These are phyloP conservation scores for Malurus alboscapulatus DNA, from an alignment of 2,113 vertebrate species.

Conservation along the genomic window DNA sequence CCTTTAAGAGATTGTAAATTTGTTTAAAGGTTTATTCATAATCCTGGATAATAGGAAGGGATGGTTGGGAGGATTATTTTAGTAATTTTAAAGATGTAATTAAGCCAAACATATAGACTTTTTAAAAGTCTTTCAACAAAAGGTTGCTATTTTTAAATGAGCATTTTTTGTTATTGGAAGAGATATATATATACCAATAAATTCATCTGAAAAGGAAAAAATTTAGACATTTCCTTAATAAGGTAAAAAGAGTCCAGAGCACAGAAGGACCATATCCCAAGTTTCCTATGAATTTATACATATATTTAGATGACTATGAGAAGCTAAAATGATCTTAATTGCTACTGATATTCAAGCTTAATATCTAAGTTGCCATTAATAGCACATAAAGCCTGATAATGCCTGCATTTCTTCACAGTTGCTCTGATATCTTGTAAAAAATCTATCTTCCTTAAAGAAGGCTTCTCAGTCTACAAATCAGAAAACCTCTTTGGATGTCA, in stretches of 20 bases:
- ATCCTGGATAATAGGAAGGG: background rate
- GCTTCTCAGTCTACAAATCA: background rate
- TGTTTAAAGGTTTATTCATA: background rate
- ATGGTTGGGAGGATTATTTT: background rate
- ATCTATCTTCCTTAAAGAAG: background rate
- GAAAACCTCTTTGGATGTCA: background rate
- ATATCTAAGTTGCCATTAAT: background rate
- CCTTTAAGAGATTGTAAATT: background rate
- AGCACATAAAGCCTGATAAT: background rate
- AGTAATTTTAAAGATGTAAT: background rate
- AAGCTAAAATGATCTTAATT: background rate
- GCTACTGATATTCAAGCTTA: background rate
- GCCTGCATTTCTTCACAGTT: background rate
- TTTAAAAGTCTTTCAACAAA: background rate
- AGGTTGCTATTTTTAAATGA: background rate
- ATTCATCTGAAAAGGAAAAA: background rate
- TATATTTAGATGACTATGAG: background rate
- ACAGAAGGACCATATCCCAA: fast-evolving
- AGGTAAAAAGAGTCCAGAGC: background rate
- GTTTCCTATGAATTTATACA: background rate
- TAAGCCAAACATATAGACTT: background rate
- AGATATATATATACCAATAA: background rate
- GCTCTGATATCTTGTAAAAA: background rate
- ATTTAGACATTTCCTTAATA: background rate
- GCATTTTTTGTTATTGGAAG: fast-evolving